Conservation (phyloP, 1,140 invertebrate genomes). For the Mycetomoellerius zeteki region DNA sequence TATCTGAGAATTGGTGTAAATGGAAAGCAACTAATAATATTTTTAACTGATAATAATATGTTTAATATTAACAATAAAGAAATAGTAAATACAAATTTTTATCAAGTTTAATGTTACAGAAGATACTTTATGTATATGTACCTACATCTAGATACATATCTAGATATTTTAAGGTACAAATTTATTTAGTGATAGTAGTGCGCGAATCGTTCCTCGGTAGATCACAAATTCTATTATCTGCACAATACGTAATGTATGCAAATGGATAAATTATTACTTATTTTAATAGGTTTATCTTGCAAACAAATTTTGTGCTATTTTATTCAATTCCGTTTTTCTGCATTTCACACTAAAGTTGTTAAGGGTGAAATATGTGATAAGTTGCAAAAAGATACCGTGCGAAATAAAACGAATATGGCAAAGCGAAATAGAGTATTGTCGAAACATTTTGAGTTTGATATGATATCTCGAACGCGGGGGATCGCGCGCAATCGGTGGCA, state of each 20-base stretch:
- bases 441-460: neutral
- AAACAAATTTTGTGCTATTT: neutral
- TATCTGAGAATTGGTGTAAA: no score
- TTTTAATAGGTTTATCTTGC: neutral
- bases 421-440: neutral
- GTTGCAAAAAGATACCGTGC: neutral
- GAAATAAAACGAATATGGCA: neutral
- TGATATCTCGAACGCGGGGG: neutral
- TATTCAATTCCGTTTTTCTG: neutral
- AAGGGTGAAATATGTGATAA: neutral
- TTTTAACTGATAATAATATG: neutral
- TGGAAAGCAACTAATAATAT: no score
- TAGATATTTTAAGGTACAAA: neutral
- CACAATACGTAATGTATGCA: neutral
- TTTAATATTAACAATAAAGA: neutral
- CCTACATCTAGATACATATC: neutral
- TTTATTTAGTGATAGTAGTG: neutral
- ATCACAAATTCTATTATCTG: neutral
- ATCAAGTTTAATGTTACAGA: neutral
- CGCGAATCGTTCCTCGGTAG: neutral
- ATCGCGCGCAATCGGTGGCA: slow-evolving; percentile 64
- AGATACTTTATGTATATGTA: no score
- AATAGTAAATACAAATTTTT: neutral
- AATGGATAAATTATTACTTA: neutral
- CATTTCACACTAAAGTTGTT: neutral